Evolutionary conservation across 2,888 invertebrate species (phyloP).

Genomic region (Schrankia costaestrigalis): DNA sequence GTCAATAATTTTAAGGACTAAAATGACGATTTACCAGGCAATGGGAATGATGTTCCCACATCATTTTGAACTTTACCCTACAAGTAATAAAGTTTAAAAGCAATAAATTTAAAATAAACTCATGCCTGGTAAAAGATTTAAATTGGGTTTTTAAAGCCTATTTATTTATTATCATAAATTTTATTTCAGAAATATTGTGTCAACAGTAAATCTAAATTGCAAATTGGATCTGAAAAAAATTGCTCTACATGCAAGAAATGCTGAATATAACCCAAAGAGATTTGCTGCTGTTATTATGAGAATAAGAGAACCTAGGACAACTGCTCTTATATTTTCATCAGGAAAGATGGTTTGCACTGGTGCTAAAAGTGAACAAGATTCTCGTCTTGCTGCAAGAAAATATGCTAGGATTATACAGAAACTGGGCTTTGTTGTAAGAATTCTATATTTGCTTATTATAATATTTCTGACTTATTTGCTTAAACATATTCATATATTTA

Average conservation of each 20-base stretch:
- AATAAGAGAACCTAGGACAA: conserved; percentile 92
- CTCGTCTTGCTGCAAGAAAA: conserved; percentile 88
- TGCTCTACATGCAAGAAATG: conserved; percentile 98
- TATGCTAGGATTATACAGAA: conserved; percentile 93
- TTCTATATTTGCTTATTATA: too few relatives aligned
- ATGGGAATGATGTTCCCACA: too few relatives aligned
- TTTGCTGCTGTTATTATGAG: conserved; percentile 99
- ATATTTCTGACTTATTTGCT: too few relatives aligned
- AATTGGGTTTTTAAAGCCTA: too few relatives aligned
- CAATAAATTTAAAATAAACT: too few relatives aligned
- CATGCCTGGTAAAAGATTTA: too few relatives aligned
- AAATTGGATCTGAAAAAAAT: conserved; percentile 98
- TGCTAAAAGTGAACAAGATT: conserved; percentile 90
- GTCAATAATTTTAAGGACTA: too few relatives aligned
- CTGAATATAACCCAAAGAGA: conserved; percentile 99
- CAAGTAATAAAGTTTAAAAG: too few relatives aligned
- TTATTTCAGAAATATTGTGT: conserved; percentile 96
- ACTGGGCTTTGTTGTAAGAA: conserved; percentile 87
- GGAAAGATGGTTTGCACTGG: conserved; percentile 94
- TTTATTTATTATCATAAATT: too few relatives aligned
- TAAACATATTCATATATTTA: too few relatives aligned
- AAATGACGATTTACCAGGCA: too few relatives aligned
- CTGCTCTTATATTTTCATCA: conserved; percentile 88
- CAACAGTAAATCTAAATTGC: conserved; percentile 97
- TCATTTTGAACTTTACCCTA: too few relatives aligned